A percentile compares a stretch with the other conserved stretches of the same genome.
phyloP scores from a whole-genome alignment of 92 coral and sea anemone genomes.

The Ricordea florida region DNA sequence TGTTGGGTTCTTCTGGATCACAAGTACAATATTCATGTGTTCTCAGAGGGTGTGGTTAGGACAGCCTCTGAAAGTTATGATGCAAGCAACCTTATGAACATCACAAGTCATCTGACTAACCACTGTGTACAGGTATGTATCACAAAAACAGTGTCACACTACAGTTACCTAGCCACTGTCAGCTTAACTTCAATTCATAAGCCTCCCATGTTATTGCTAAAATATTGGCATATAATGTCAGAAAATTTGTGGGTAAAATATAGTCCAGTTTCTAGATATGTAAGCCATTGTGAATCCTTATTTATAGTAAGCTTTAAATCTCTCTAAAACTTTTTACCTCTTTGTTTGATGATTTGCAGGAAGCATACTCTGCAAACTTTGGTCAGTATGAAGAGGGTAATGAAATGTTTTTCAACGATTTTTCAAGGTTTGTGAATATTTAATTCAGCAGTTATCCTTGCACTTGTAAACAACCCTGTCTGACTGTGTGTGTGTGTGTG shows the following conservation, averaged over 20 bases:
- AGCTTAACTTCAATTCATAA: no score
- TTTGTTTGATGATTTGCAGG: conserved; percentile 41
- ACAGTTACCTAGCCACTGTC: neutral
- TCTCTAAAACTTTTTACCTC: no score
- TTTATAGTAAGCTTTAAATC: no score
- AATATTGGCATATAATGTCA: no score
- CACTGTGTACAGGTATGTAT: conserved; percentile 77
- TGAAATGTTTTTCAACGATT: conserved; percentile 74
- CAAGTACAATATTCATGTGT: conserved; percentile 65
- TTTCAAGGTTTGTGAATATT: conserved; percentile 45
- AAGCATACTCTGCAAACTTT: conserved; percentile 66
- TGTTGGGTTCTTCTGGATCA: conserved; percentile 80
- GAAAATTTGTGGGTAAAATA: no score
- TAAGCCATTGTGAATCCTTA: no score
- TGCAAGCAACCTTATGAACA: conserved; percentile 32
- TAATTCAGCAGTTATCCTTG: neutral
- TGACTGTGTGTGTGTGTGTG: no score
- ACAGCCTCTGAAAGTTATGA: conserved; percentile 79
- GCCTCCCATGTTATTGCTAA: no score
- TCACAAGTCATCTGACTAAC: conserved; percentile 82
- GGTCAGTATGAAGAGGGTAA: conserved; percentile 82
- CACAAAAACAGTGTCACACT: no score
- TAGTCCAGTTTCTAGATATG: no score
- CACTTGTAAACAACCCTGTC: no score
- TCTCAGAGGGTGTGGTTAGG: conserved; percentile 79